These are phyloP conservation scores for Bufo bufo DNA, from an alignment of 2,113 vertebrate genomes.

Conservation along the genomic window DNA sequence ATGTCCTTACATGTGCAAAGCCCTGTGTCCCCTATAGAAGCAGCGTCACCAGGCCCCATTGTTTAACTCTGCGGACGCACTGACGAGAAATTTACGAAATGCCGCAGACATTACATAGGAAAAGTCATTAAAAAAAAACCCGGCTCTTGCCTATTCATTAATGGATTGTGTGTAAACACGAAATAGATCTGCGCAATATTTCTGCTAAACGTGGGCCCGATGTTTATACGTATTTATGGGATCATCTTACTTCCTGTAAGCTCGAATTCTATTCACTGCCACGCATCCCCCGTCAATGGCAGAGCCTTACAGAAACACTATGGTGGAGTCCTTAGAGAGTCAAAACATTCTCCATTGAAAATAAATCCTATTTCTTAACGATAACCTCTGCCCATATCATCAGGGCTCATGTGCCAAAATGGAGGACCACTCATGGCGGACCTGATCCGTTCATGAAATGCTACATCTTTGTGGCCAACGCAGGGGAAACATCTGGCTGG, in stretches of 20 bases:
- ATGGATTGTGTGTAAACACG: background rate
- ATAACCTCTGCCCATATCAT: too few relatives aligned
- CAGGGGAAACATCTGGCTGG: too few relatives aligned
- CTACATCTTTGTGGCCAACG: too few relatives aligned
- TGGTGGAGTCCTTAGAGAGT: too few relatives aligned
- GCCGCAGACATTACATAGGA: background rate
- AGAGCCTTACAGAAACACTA: too few relatives aligned
- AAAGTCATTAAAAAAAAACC: background rate
- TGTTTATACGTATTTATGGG: slow-evolving; percentile 12
- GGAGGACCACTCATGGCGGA: too few relatives aligned
- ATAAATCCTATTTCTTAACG: too few relatives aligned
- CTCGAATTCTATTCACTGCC: background rate
- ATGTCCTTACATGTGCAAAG: slow-evolving; percentile 50
- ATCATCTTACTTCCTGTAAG: background rate
- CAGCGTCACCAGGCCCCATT: slow-evolving; percentile 28
- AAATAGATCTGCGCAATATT: background rate
- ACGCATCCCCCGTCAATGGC: too few relatives aligned
- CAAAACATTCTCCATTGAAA: too few relatives aligned
- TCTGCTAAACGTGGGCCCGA: background rate
- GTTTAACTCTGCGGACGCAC: background rate
- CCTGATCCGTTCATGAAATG: too few relatives aligned
- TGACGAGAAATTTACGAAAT: slow-evolving; percentile 12
- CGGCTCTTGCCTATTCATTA: background rate
- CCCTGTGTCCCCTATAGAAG: slow-evolving; percentile 21
- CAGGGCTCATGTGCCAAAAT: too few relatives aligned